These are phyloP conservation scores for Chorisops tibialis DNA, from an alignment of 2,888 invertebrate species.

Conservation along the genomic window DNA sequence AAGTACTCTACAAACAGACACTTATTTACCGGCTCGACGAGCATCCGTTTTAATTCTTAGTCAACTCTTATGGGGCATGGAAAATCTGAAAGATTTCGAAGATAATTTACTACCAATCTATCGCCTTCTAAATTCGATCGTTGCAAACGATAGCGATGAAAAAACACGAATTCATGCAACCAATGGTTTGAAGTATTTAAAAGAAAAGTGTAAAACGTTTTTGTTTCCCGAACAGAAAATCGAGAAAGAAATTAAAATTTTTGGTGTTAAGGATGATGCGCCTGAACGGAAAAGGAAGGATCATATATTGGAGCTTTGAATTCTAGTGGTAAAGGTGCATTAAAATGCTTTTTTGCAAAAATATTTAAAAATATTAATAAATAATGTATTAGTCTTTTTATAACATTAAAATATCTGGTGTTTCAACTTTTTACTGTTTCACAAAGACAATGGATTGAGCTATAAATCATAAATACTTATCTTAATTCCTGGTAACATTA, in stretches of 20 bases:
- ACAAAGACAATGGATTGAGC: too few relatives aligned
- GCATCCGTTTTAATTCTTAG: constrained; percentile 47
- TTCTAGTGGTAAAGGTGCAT: too few relatives aligned
- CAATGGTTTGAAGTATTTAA: constrained; percentile 44
- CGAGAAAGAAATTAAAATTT: constrained; percentile 46
- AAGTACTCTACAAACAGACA: constrained; percentile 42
- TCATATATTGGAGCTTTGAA: constrained; percentile 45
- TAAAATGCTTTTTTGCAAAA: too few relatives aligned
- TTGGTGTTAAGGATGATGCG: constrained; percentile 42
- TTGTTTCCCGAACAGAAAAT: constrained; percentile 39
- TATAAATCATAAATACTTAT: too few relatives aligned
- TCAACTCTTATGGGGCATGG: constrained; percentile 47
- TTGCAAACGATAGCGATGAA: constrained; percentile 42
- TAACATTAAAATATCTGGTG: too few relatives aligned
- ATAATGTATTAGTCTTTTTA: too few relatives aligned
- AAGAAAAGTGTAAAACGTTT: constrained; percentile 44
- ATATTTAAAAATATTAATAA: too few relatives aligned
- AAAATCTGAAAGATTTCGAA: constrained; percentile 46
- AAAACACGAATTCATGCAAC: constrained; percentile 47
- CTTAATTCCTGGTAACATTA: too few relatives aligned
- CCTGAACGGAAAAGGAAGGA: constrained; percentile 28
- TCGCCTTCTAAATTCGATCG: constrained; percentile 42
- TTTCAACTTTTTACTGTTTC: too few relatives aligned
- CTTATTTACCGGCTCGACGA: constrained; percentile 48
- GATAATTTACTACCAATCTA: constrained; percentile 50